Evolutionary conservation across 2,888 invertebrate genomes (phyloP), one percentile per base, ranked within the genome.

Genomic region (Aromia moschata): DNA sequence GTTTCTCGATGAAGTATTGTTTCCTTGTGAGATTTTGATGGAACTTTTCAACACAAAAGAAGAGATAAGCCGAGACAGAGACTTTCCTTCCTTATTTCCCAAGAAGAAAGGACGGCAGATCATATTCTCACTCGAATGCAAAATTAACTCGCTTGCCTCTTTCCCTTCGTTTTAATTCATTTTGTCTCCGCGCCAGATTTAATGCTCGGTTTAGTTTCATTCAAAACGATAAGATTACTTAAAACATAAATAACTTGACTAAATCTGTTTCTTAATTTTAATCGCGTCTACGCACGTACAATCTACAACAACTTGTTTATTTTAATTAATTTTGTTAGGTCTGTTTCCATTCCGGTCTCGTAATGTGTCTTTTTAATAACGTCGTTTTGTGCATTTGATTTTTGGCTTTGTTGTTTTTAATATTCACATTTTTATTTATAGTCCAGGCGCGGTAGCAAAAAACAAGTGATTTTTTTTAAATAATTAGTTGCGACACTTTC

Each of bases 81-180:
- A 74, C 70, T 74, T 73, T 70, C 69, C 72, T 70, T 70, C 69
- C 72, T 71, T 71, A 72, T 72, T 69, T 74, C 70, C 70, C 68
- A 68, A 69, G 74, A 74, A 74, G 73, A 74, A 74, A 74, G 71
- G 73, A 73, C 74, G 68, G 68, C 74, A 71, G 74, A 75, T 75
- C 75, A 75, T 75, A 75, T 75, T 75, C 74, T 72, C 74, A 64
- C 64, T 72, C n/a, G 74, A 75, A 75, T 75, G 73, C 71, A 64
- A 74, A 75, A 75, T 75, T 75, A 75, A 75, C 75, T 74, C 69
- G 67, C 69, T 58, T 57, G 58, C 62, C 60, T 64, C 67, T 65
- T 63, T 56, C 56, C 64, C 68, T 69, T 68, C 70, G 67, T 72
- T 73, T 72, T 72, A 72, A 71, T 71, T 73, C 70, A 72, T 72